Evolutionary conservation across 2,888 invertebrate species (phyloP).

Genomic region (Petrophora chlorosata): DNA sequence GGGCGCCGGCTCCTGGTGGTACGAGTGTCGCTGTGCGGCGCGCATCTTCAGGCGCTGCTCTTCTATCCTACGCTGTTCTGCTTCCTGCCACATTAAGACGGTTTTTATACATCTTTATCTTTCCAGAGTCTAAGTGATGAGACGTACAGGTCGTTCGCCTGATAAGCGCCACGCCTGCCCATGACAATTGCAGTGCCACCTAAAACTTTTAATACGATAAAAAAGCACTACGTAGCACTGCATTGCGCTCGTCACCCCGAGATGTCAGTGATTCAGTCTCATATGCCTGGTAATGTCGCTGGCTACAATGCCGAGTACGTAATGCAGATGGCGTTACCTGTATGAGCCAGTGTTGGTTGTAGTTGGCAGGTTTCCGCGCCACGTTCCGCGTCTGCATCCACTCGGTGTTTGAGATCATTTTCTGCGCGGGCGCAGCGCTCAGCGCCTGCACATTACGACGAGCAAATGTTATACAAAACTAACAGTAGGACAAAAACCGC

Average conservation of each 20-base stretch:
- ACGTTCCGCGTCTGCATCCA: slow-evolving; percentile 87
- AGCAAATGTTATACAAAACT: neutral
- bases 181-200: too few species aligned
- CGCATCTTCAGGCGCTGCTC: slow-evolving; percentile 84
- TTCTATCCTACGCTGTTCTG: slow-evolving; percentile 91
- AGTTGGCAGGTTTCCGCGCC: slow-evolving; percentile 82
- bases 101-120: too few species aligned
- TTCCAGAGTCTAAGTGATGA: too few species aligned
- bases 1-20: slow-evolving; percentile 74
- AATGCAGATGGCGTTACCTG: slow-evolving; percentile 75
- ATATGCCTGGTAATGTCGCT: neutral
- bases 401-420: slow-evolving; percentile 87
- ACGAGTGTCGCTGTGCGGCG: slow-evolving; percentile 60
- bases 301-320: neutral
- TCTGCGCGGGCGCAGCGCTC: slow-evolving; percentile 91
- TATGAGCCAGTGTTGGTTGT: slow-evolving; percentile 95
- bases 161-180: too few species aligned
- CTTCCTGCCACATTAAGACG: slow-evolving; percentile 87
- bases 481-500: neutral
- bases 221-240: too few species aligned
- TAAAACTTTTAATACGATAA: too few species aligned
- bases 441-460: slow-evolving; percentile 75
- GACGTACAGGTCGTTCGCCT: too few species aligned
- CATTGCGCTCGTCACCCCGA: too few species aligned
- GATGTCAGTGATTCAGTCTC: too few species aligned